These are phyloP conservation scores for Casuarius casuarius DNA, from an alignment of 2,113 vertebrate species.

Conservation along the genomic window DNA sequence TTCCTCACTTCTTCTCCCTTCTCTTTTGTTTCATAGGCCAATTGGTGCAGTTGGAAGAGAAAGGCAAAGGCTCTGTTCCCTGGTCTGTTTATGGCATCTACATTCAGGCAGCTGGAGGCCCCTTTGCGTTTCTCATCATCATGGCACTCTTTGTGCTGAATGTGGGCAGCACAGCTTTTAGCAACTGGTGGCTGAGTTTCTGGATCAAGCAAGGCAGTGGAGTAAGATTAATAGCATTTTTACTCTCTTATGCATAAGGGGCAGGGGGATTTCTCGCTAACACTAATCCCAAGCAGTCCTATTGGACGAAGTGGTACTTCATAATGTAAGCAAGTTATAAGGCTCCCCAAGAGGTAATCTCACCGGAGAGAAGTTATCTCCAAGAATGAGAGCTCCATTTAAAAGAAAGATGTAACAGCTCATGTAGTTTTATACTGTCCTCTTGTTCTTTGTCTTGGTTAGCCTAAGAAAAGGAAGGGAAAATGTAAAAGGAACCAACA, in stretches of 20 bases:
- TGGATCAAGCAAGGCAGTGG: slow-evolving; percentile 97
- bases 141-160: slow-evolving; percentile 88
- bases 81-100: slow-evolving; percentile 88
- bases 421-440: not conserved
- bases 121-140: slow-evolving; percentile 86
- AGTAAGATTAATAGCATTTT: slow-evolving; percentile 76
- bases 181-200: slow-evolving; percentile 95
- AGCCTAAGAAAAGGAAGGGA: not conserved
- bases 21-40: slow-evolving; percentile 74
- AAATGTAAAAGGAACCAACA: not conserved
- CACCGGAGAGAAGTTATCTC: not conserved
- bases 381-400: not conserved
- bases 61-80: slow-evolving; percentile 87
- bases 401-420: not conserved
- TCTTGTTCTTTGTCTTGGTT: not conserved
- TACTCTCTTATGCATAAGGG: not conserved
- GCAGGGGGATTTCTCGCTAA: not conserved
- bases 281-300: not conserved
- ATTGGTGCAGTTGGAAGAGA: slow-evolving; percentile 86
- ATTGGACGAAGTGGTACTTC: not conserved
- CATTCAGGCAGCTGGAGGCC: slow-evolving; percentile 89
- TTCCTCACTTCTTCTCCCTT: not conserved
- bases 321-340: not conserved
- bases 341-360: not conserved
- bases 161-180: slow-evolving; percentile 92